Evolutionary conservation across 2,888 invertebrate species (phyloP), one percentile per base, ranked within the genome.

Genomic region (Creontiades dilutus): DNA sequence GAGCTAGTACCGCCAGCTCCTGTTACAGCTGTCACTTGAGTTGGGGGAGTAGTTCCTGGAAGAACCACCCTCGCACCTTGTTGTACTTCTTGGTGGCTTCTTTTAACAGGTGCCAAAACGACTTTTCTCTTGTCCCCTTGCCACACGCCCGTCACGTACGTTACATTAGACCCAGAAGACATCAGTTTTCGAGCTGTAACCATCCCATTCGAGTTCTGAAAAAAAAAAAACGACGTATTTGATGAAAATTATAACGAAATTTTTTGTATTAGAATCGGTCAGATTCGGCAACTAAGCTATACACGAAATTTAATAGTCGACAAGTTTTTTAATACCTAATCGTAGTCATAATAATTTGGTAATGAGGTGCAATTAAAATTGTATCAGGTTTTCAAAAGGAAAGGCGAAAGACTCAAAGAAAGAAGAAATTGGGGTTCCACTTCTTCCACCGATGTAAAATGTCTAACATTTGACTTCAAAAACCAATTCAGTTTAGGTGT

Each of bases 151-250:
- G 19, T 80, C 78, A 80, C 46, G 19, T 80, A 80, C 28, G 78
- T 47, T 37, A 80, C 78, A 47, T 80, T 80, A 46, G 78, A 5
- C 23, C 68, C 68, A 12, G 68, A 1, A 78, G 78, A 16, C 37
- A 80, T 14, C 1, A 80, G 16, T 80, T 80, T 80, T n/a, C 78
- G 78, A 37, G 78, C 37, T 16, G 78, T 47, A 47, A 80, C 37
- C n/a, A 19, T 47, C 46, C 78, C 78, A 80, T 80, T 80, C 0
- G 78, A 19, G 47, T n/a, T 46, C 78, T 80, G 78, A 37, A 80
- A 46, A 7, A 80, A 7, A 47, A 4, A 37, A 80, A 28, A 14
- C 11, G 23, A 52, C 11, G 52, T 52, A 16, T 52, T 52, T 12
- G 11, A 52, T 52, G 1, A 1, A 52, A 52, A 52, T 52, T 16